Evolutionary conservation across 2,888 invertebrate genomes (phyloP).

Genomic region (Axea sp.): DNA sequence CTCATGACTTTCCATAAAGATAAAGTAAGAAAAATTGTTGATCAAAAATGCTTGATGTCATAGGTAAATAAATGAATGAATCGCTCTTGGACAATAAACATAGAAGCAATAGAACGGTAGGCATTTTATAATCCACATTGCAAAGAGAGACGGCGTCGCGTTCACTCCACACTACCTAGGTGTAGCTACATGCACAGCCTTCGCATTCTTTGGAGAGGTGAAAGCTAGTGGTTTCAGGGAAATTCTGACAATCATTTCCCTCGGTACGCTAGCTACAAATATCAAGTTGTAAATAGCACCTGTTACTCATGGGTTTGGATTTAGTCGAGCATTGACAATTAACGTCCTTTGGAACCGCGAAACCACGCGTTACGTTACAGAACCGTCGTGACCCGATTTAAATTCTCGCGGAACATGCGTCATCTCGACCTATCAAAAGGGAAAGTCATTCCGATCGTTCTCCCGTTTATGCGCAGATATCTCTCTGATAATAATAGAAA

Average conservation of each 20-base stretch:
- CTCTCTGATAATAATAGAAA: slow-evolving; percentile 30
- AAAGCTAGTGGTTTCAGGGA: slow-evolving; percentile 77
- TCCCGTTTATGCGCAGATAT: slow-evolving; percentile 47
- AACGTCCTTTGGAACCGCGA: slow-evolving; percentile 27
- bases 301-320: slow-evolving; percentile 44
- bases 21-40: too few species aligned
- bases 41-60: too few species aligned
- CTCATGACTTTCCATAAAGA: too few species aligned
- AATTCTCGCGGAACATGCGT: slow-evolving; percentile 61
- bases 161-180: slow-evolving; percentile 51
- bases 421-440: slow-evolving; percentile 63
- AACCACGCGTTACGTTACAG: slow-evolving; percentile 40
- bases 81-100: slow-evolving; percentile 24
- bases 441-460: slow-evolving; percentile 63
- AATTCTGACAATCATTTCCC: slow-evolving; percentile 70
- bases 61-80: slow-evolving; percentile 17
- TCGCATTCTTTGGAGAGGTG: slow-evolving; percentile 77
- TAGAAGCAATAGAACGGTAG: slow-evolving; percentile 40
- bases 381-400: slow-evolving; percentile 61
- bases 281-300: slow-evolving; percentile 44
- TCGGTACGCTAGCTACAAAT: slow-evolving; percentile 30
- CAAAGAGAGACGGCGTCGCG: slow-evolving; percentile 53
- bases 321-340: background rate
- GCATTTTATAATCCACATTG: slow-evolving; percentile 54
- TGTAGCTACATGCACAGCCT: slow-evolving; percentile 71